phyloP scores from a whole-genome alignment of 2,888 invertebrate species.

The Lepidocyrtinus sp. region DNA sequence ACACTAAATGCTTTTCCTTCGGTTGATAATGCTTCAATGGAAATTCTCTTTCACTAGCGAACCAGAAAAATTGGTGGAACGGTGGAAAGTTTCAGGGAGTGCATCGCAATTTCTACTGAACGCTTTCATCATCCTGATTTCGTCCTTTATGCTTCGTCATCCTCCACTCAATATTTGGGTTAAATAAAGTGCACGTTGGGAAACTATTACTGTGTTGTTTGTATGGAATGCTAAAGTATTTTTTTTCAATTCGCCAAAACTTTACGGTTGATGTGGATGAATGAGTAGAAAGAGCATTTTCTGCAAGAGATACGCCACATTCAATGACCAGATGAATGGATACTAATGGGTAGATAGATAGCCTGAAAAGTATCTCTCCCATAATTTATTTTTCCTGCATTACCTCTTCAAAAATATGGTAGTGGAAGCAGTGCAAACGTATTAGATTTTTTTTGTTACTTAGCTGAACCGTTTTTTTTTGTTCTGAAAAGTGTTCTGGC shows the following conservation, averaged over 20 bases:
- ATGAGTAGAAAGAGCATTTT: conserved; percentile 18
- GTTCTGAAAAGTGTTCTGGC: background rate
- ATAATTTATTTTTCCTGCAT: conserved; percentile 6
- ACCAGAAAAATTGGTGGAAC: too few species aligned
- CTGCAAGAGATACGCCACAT: conserved; percentile 9
- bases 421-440: background rate
- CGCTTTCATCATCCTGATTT: too few species aligned
- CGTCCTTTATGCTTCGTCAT: background rate
- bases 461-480: conserved; percentile 2
- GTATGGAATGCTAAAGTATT: background rate
- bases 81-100: too few species aligned
- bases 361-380: conserved; percentile 9
- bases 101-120: too few species aligned
- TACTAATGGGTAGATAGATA: conserved; percentile 14
- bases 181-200: background rate
- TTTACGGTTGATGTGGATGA: background rate
- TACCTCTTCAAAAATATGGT: conserved; percentile 8
- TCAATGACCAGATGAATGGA: conserved; percentile 3
- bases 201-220: background rate
- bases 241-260: background rate
- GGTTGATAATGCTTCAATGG: too few species aligned
- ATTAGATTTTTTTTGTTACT: conserved; percentile 3
- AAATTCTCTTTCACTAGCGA: too few species aligned
- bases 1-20: background rate
- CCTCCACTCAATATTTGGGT: background rate